phyloP scores from a whole-genome alignment of 1,140 invertebrate species.

The Archegozetes longisetosus region DNA sequence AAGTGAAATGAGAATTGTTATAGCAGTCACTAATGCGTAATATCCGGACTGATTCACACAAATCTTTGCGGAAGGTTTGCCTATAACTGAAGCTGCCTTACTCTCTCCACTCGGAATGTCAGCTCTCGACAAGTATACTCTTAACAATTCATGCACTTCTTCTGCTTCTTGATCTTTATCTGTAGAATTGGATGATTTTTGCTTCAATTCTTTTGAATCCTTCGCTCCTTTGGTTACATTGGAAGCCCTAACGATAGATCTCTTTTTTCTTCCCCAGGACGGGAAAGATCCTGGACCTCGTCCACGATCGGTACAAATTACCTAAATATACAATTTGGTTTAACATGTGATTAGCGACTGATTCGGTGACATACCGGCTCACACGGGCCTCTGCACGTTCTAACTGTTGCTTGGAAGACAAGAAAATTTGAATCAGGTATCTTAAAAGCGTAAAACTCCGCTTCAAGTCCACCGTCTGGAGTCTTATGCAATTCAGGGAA shows the following conservation, averaged over 20 bases:
- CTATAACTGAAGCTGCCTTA: background rate
- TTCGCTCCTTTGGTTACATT: background rate
- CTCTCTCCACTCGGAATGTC: constrained; percentile 20
- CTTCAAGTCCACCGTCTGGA: constrained; percentile 64
- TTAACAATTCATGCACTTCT: constrained; percentile 25
- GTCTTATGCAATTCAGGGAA: constrained; percentile 75
- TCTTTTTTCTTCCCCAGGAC: constrained; percentile 23
- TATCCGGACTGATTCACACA: constrained; percentile 56
- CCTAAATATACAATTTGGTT: constrained; percentile 10
- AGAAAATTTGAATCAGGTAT: constrained; percentile 85
- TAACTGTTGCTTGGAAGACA: constrained; percentile 78
- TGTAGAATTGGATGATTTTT: constrained; percentile 7
- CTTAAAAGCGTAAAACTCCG: constrained; percentile 82
- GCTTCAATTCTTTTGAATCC: background rate
- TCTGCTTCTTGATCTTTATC: constrained; percentile 20
- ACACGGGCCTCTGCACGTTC: constrained; percentile 70
- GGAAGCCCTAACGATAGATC: too few relatives aligned
- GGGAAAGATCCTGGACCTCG: constrained; percentile 21
- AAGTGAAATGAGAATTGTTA: constrained; percentile 48
- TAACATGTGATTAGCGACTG: background rate
- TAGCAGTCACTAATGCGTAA: constrained; percentile 51
- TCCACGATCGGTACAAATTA: constrained; percentile 20
- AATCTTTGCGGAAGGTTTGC: constrained; percentile 27
- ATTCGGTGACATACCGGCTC: constrained; percentile 43
- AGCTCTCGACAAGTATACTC: constrained; percentile 24